A percentile compares a stretch with the other conserved stretches of the same genome.
Conservation (phyloP, 2,888 invertebrate species). For the Lamellibrachia columna region DNA sequence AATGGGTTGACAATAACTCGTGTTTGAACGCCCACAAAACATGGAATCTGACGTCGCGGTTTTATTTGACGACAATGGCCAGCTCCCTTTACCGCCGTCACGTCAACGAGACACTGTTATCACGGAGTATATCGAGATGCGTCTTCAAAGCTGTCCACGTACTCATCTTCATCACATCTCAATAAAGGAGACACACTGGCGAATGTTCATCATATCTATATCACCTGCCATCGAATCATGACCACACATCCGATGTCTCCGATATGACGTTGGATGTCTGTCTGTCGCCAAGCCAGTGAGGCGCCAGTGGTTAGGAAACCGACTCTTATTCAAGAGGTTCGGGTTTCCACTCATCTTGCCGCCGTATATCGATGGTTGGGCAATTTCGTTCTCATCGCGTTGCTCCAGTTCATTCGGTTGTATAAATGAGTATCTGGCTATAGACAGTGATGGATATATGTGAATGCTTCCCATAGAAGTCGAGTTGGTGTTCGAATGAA, state of each 20-base stretch:
- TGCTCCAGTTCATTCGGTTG: too few relatives aligned
- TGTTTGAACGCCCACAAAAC: background rate
- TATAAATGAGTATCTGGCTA: too few relatives aligned
- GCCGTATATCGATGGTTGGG: too few relatives aligned
- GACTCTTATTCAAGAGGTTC: too few relatives aligned
- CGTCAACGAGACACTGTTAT: background rate
- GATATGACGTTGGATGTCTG: background rate
- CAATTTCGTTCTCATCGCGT: too few relatives aligned
- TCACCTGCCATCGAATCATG: background rate
- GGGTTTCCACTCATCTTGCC: too few relatives aligned
- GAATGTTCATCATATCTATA: background rate
- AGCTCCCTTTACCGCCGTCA: background rate
- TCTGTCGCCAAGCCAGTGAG: background rate
- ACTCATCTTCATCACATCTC: background rate
- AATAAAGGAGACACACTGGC: background rate
- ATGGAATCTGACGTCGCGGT: background rate
- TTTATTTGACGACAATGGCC: background rate
- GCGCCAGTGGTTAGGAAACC: too few relatives aligned
- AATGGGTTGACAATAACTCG: background rate
- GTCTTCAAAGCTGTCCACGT: background rate
- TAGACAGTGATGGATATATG: too few relatives aligned
- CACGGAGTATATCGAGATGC: background rate
- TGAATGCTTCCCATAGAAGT: too few relatives aligned
- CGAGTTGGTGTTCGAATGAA: too few relatives aligned
- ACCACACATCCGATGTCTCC: background rate